These are phyloP conservation scores for Malacosoma neustria DNA, from an alignment of 2,888 invertebrate genomes.

Conservation along the genomic window DNA sequence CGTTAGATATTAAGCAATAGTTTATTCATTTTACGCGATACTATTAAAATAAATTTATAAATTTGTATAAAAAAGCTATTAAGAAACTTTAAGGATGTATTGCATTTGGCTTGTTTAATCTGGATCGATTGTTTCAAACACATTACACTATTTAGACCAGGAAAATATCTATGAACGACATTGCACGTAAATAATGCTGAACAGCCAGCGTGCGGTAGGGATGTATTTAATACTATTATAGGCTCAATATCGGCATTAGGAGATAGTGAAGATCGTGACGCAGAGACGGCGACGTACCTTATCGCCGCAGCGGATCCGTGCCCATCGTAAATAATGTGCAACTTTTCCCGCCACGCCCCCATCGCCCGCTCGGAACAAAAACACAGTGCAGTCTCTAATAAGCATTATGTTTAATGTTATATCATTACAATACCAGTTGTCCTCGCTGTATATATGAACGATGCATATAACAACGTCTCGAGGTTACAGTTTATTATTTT, in stretches of 20 bases:
- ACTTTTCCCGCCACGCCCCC: slow-evolving; percentile 72
- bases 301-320: slow-evolving; percentile 71
- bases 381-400: slow-evolving; percentile 31
- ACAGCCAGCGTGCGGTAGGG: slow-evolving; percentile 22
- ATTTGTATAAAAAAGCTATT: too few relatives aligned
- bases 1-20: too few relatives aligned
- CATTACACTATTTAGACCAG: too few relatives aligned
- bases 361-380: slow-evolving; percentile 35
- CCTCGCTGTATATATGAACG: slow-evolving; percentile 20
- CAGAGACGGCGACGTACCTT: slow-evolving; percentile 70
- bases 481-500: slow-evolving; percentile 18
- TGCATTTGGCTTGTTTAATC: too few relatives aligned
- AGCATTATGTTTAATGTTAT: slow-evolving; percentile 14
- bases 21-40: too few relatives aligned
- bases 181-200: too few relatives aligned
- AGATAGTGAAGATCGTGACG: slow-evolving; percentile 71
- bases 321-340: slow-evolving; percentile 72
- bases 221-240: slow-evolving; percentile 56
- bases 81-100: too few relatives aligned
- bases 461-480: slow-evolving; percentile 22
- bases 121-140: too few relatives aligned
- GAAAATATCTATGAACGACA: too few relatives aligned
- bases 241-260: slow-evolving; percentile 59
- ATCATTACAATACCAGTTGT: slow-evolving; percentile 13
- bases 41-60: too few relatives aligned